A percentile compares a stretch with the other conserved stretches of the same genome.
These are phyloP conservation scores for Drosophila monieri DNA, from an alignment of 2,888 invertebrate genomes.

Conservation along the genomic window DNA sequence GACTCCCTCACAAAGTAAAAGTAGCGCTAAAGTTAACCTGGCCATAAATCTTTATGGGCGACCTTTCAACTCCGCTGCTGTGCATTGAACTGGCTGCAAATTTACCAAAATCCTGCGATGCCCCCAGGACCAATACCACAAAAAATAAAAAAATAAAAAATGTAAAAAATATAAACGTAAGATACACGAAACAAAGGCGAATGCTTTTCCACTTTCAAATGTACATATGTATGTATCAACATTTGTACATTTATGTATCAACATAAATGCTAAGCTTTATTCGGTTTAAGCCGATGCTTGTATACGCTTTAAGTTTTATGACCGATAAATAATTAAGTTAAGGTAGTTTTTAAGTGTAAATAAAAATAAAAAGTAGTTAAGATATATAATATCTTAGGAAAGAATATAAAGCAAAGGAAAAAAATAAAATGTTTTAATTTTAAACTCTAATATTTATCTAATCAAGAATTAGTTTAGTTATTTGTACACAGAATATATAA, in stretches of 20 bases:
- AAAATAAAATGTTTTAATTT: no score
- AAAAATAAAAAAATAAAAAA: background rate
- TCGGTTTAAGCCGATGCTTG: no score
- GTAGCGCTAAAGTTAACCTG: conserved; percentile 31
- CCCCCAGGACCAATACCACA: conserved; percentile 15
- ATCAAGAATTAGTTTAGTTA: background rate
- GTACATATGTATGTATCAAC: no score
- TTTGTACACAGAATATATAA: background rate
- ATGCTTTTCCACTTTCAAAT: background rate
- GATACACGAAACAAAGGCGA: background rate
- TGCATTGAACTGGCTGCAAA: conserved; percentile 55
- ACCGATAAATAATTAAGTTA: no score
- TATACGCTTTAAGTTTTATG: no score
- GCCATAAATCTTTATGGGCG: conserved; percentile 23
- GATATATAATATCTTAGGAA: no score
- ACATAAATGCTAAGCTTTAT: no score
- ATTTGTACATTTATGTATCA: no score
- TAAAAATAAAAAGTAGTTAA: no score
- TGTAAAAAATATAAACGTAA: background rate
- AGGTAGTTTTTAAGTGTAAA: no score
- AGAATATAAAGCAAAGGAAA: no score
- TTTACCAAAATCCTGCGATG: conserved; percentile 12
- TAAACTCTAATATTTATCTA: no score
- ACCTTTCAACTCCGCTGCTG: conserved; percentile 35
- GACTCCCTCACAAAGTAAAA: conserved; percentile 1